Conservation (phyloP, 2,888 invertebrate genomes). For the Nymphalis urticae region DNA sequence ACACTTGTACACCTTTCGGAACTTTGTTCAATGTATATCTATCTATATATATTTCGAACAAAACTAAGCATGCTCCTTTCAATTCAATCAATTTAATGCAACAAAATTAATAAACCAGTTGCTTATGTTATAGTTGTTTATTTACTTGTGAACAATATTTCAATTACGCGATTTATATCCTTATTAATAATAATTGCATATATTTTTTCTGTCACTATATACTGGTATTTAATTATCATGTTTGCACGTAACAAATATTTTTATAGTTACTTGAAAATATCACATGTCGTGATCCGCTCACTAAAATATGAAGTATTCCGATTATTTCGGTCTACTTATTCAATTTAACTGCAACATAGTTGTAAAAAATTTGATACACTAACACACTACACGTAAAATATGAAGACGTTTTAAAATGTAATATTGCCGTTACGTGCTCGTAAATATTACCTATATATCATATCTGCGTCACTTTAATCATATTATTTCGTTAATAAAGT, state of each 20-base stretch:
- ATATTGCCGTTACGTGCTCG: slow-evolving; percentile 26
- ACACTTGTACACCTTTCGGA: no score
- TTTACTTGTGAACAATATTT: no score
- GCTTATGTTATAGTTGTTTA: no score
- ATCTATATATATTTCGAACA: no score
- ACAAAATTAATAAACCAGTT: no score
- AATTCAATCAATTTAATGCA: no score
- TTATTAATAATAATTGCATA: no score
- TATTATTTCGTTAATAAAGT: slow-evolving; percentile 10
- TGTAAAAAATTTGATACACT: slow-evolving; percentile 26
- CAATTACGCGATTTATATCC: no score
- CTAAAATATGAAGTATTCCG: slow-evolving; percentile 10
- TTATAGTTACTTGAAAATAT: neutral
- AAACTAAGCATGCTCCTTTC: no score
- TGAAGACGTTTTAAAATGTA: slow-evolving; percentile 16
- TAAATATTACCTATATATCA: slow-evolving; percentile 23
- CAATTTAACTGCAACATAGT: slow-evolving; percentile 17
- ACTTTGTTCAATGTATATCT: no score
- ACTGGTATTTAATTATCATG: neutral
- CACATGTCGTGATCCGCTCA: neutral
- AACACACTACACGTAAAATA: slow-evolving; percentile 16
- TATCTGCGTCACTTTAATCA: slow-evolving; percentile 8
- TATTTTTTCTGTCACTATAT: no score
- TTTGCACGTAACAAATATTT: neutral
- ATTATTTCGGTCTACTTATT: slow-evolving; percentile 29